Percentiles rank a stretch among this genome's conserved stretches.
Evolutionary conservation across 1,140 invertebrate species (phyloP).

Genomic region (Gonioctena quinquepunctata): DNA sequence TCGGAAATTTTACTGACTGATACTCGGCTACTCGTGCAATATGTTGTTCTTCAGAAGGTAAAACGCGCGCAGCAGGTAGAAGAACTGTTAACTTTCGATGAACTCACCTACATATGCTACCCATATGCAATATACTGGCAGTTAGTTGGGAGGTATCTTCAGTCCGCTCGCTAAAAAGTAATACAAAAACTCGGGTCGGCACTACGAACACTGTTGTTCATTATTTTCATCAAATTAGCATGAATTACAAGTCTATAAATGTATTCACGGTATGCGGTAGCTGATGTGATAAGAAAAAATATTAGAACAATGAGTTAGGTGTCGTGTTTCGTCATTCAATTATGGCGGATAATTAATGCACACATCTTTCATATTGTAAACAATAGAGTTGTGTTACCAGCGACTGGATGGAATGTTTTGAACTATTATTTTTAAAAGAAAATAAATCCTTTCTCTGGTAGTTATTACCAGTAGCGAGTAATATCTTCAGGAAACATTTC

Average conservation of each 20-base stretch:
- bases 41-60: neutral
- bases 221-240: neutral
- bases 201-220: no score
- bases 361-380: neutral
- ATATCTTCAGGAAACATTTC: no score
- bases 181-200: neutral
- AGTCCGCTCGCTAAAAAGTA: neutral
- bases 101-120: neutral
- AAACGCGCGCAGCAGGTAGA: neutral
- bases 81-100: neutral
- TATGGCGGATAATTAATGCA: neutral
- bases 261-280: neutral
- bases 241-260: neutral
- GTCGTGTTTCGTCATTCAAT: neutral
- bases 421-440: no score
- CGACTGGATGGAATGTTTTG: no score
- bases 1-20: no score
- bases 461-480: no score
- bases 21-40: no score
- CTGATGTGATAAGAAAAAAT: conserved; percentile 9
- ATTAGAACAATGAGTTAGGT: conserved; percentile 1
- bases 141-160: neutral
- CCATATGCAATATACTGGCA: no score
- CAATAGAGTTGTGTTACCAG: neutral
- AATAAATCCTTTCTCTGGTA: no score